These are phyloP conservation scores for Cataglyphis hispanica DNA, from an alignment of 1,140 invertebrate species.

Conservation along the genomic window DNA sequence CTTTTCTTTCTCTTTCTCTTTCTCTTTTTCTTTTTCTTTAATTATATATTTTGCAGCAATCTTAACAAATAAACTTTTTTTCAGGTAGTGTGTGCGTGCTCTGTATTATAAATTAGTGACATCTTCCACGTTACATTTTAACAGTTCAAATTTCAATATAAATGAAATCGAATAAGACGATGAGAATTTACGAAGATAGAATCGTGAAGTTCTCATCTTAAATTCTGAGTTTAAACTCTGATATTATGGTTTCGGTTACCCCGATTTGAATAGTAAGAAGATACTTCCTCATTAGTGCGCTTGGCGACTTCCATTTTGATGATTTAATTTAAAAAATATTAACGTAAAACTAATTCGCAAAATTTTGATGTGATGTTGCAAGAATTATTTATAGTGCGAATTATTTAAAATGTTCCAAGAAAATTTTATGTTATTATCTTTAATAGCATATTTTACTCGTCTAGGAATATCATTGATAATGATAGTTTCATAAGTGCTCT, in stretches of 20 bases:
- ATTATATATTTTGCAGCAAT: neutral
- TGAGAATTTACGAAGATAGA: neutral
- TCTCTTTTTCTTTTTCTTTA: neutral
- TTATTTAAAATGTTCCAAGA: conserved; percentile 18
- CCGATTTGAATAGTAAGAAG: conserved; percentile 45
- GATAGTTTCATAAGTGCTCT: neutral
- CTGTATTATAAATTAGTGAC: neutral
- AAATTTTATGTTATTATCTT: neutral
- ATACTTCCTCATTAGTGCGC: conserved; percentile 39
- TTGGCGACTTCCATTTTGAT: conserved; percentile 24
- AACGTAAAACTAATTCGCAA: neutral
- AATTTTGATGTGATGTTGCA: neutral
- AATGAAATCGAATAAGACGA: neutral
- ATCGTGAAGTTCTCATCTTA: neutral
- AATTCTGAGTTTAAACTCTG: conserved; percentile 16
- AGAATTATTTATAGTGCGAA: conserved; percentile 1
- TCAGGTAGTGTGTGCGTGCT: neutral
- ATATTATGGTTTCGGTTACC: neutral
- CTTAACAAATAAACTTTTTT: neutral
- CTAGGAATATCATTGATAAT: neutral
- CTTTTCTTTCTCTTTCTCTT: neutral
- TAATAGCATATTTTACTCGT: neutral
- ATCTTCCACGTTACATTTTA: neutral
- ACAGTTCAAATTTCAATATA: neutral
- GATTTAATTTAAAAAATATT: conserved; percentile 8